Base-by-base conservation (phyloP, 2,797 vertebrate genomes). In the Protonibea diacanthus region DNA sequence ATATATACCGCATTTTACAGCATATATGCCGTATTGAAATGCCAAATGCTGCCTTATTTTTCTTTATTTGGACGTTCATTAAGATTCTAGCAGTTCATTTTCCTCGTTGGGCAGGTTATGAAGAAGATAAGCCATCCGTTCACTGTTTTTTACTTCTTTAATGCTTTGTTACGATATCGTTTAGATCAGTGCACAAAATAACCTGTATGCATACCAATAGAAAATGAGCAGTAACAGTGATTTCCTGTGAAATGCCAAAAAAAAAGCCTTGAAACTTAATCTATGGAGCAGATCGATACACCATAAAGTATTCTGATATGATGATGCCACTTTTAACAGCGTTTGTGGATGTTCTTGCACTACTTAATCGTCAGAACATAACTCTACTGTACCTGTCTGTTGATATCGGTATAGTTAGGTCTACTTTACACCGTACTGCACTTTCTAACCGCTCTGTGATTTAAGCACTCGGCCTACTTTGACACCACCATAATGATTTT, bases 11-110 rank as follows among this genome's bases (percentile, higher is more conserved):
- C 93, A 70, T 88, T 78, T 82, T 84, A 90, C 86, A 91, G 88
- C 92, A 85, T 91, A 90, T 88, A 92, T 90, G 91, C 91, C 91
- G 86, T 91, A 71, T 86, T 78, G 83, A 94, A 93, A 95, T 94
- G 92, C 95, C 95, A 94, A 95, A 93, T 66, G 94, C 95, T 95
- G 95, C 95, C 95, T 96, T 95, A 94, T 91, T 93, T 93, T 85
- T 72, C 56, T 83, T 90, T 91, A 82, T 91, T 91, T 74, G 59
- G 62, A 82, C 47, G 59, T 78, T 82, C 44, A 71, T 88, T 59
- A 33, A 64, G 59, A 83, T 74, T 82, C 45, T 56, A 81, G 82
- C 86, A 86, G 90, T 85, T 91, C 51, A 69, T 86, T 87, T 84
- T 48, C 66, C 62, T 69, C 47, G 66, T 25, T 1, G 59, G 77